phyloP scores from a whole-genome alignment of 2,797 vertebrate genomes.

The Pangasius mekongensis region DNA sequence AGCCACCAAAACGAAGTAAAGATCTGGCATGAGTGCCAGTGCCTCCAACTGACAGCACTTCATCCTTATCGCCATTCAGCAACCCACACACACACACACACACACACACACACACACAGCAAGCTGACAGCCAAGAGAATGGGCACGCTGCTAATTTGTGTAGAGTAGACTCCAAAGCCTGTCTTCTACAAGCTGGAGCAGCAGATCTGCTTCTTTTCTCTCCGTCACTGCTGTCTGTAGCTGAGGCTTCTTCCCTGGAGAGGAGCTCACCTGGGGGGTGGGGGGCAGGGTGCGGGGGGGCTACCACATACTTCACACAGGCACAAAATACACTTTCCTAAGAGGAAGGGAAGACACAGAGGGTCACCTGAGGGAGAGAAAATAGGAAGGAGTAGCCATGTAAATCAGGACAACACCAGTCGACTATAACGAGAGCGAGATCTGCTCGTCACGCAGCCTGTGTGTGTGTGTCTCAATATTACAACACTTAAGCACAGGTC shows the following conservation, averaged over 20 bases:
- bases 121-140: conserved; percentile 41
- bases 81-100: conserved; percentile 32
- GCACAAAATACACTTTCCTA: conserved; percentile 9
- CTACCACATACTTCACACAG: neutral
- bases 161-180: conserved; percentile 44
- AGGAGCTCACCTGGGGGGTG: conserved; percentile 17
- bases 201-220: conserved; percentile 10
- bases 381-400: neutral
- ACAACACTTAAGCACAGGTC: conserved; percentile 61
- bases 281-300: too few species aligned
- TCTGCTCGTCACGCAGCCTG: conserved; percentile 22
- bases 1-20: conserved; percentile 18
- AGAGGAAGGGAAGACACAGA: neutral
- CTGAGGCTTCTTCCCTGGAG: conserved; percentile 17
- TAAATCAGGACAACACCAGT: conserved; percentile 23
- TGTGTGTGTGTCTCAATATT: conserved; percentile 15
- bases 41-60: conserved; percentile 48
- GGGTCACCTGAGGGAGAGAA: conserved; percentile 1
- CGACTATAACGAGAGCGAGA: conserved; percentile 7
- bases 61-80: conserved; percentile 44
- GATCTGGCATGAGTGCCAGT: conserved; percentile 38
- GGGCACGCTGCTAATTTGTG: conserved; percentile 50
- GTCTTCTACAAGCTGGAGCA: conserved; percentile 36
- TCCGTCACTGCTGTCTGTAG: conserved; percentile 16
- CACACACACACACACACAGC: conserved; percentile 25